Evolutionary conservation across 1,140 invertebrate genomes (phyloP).

Genomic region (Ips nitidus): DNA sequence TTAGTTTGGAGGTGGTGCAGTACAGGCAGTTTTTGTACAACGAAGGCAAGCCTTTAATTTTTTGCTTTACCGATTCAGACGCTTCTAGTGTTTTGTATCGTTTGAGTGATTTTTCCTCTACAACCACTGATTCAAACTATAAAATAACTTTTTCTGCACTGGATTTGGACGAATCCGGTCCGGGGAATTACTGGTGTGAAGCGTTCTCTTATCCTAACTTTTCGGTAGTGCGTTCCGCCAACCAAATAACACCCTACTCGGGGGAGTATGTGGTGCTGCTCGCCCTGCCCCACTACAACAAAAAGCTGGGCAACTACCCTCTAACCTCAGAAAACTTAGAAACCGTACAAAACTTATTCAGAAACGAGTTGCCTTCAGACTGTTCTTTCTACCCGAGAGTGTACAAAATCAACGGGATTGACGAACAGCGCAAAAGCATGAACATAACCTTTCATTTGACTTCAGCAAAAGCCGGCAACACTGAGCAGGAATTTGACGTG

Average conservation of each 20-base stretch:
- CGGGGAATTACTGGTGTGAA: conserved; percentile 39
- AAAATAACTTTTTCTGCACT: conserved; percentile 10
- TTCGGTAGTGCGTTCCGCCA: conserved; percentile 6
- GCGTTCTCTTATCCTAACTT: conserved; percentile 36
- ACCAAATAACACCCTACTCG: conserved; percentile 14
- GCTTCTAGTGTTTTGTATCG: conserved; percentile 17
- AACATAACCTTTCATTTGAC: conserved; percentile 36
- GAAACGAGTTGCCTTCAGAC: conserved; percentile 12
- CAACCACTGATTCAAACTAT: not conserved
- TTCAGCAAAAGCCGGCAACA: conserved; percentile 15
- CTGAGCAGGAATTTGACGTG: conserved; percentile 14
- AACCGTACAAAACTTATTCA: conserved; percentile 25
- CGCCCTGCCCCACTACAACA: conserved; percentile 17
- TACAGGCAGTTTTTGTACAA: conserved; percentile 17
- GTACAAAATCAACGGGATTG: conserved; percentile 30
- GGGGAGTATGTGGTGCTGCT: conserved; percentile 31
- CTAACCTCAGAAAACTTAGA: conserved; percentile 20
- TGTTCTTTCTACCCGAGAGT: conserved; percentile 31
- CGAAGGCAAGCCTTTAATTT: conserved; percentile 20
- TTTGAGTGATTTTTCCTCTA: conserved; percentile 2
- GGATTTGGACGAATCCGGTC: conserved; percentile 19
- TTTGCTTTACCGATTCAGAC: conserved; percentile 35
- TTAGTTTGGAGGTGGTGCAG: conserved; percentile 21
- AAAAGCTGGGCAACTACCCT: conserved; percentile 17
- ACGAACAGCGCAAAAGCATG: conserved; percentile 20